Evolutionary conservation across 2,888 invertebrate species (phyloP).

Genomic region (Lepidochrysops patricia): DNA sequence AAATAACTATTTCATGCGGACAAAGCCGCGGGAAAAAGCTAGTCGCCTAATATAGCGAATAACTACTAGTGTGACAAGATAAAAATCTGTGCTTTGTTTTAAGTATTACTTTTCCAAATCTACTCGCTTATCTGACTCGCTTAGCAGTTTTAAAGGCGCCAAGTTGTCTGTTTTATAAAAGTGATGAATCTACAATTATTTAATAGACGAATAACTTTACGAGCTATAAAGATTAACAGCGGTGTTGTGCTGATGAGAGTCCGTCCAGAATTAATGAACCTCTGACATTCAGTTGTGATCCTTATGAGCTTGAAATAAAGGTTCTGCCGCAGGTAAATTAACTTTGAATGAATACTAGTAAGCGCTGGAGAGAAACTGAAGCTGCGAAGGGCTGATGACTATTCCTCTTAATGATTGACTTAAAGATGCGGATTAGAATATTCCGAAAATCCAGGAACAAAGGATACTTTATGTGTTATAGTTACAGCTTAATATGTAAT

Average conservation of each 20-base stretch:
- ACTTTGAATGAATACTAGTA: background rate
- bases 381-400: background rate
- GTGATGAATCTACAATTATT: background rate
- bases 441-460: background rate
- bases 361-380: background rate
- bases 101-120: background rate
- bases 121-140: background rate
- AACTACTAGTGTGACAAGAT: background rate
- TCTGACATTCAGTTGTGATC: too few relatives aligned
- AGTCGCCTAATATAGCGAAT: too few relatives aligned
- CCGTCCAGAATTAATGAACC: too few relatives aligned
- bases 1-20: too few relatives aligned
- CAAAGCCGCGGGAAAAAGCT: too few relatives aligned
- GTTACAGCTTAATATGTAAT: too few relatives aligned
- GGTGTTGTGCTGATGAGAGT: slow-evolving; percentile 14
- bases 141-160: background rate
- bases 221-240: slow-evolving; percentile 11
- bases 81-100: too few relatives aligned
- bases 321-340: too few relatives aligned
- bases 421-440: background rate
- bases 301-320: too few relatives aligned
- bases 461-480: background rate
- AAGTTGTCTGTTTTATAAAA: background rate
- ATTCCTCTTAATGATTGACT: background rate
- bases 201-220: background rate